phyloP scores from a whole-genome alignment of 1,140 invertebrate species.

The Centruroides sculpturatus region DNA sequence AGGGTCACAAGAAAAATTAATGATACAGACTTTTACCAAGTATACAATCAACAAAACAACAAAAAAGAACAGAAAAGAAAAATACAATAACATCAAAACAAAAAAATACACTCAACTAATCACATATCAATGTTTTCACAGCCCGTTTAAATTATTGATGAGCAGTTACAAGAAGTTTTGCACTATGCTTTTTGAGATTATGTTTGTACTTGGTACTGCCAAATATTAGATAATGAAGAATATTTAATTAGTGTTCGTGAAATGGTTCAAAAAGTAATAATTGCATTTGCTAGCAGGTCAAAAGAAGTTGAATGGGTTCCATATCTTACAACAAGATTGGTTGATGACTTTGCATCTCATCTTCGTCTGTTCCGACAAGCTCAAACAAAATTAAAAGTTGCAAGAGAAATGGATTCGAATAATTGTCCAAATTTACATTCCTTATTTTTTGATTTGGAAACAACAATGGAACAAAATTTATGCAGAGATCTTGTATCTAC shows the following conservation, averaged over 20 bases:
- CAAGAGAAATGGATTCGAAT: conserved; percentile 25
- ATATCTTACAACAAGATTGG: conserved; percentile 65
- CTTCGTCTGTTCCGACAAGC: conserved; percentile 60
- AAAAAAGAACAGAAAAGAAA: no score
- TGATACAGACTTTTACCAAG: no score
- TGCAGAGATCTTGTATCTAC: conserved; percentile 38
- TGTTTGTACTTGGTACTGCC: conserved; percentile 57
- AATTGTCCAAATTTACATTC: conserved; percentile 40
- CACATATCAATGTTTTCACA: no score
- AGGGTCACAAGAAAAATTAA: no score
- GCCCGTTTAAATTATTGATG: no score
- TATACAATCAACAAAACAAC: no score
- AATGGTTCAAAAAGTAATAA: conserved; percentile 36
- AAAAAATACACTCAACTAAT: no score
- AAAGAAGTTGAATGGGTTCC: conserved; percentile 81
- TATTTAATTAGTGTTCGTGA: conserved; percentile 37
- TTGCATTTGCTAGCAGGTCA: conserved; percentile 46
- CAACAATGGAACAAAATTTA: conserved; percentile 59
- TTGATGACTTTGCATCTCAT: conserved; percentile 80
- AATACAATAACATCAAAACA: no score
- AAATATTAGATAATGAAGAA: conserved; percentile 38
- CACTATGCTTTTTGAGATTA: conserved; percentile 60
- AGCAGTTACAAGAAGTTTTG: no score
- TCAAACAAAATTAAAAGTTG: conserved; percentile 45
- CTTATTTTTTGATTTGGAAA: conserved; percentile 75